These are phyloP conservation scores for Brachypodius melanocephalos DNA, from an alignment of 2,113 vertebrate genomes.

Conservation along the genomic window DNA sequence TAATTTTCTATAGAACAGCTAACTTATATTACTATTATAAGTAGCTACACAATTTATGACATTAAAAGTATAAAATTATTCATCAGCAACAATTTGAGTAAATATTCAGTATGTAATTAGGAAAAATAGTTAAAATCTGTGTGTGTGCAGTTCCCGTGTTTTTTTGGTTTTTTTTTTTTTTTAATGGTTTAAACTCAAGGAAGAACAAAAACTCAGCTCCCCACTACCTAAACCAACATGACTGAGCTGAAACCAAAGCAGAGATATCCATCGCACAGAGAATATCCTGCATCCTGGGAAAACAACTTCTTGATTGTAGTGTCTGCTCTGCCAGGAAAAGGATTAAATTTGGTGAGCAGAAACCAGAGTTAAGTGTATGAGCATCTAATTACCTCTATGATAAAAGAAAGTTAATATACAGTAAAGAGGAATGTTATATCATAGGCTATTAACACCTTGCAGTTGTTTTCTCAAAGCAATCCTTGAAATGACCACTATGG, in stretches of 20 bases:
- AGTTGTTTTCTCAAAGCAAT: neutral
- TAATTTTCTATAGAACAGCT: neutral
- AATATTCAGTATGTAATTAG: neutral
- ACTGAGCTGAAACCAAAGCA: neutral
- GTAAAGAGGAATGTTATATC: neutral
- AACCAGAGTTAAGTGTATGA: neutral
- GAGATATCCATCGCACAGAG: neutral
- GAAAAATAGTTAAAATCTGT: neutral
- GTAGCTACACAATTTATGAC: neutral
- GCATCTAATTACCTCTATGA: neutral
- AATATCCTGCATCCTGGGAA: neutral
- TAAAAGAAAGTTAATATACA: neutral
- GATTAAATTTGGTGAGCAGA: neutral
- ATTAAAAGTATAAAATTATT: neutral
- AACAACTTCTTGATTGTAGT: neutral
- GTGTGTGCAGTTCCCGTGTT: neutral
- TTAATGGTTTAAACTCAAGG: neutral
- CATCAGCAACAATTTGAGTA: neutral
- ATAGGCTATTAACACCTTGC: neutral
- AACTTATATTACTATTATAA: neutral
- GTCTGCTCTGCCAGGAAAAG: neutral
- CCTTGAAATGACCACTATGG: accelerated
- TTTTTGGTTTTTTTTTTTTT: neutral
- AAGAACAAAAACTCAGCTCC: neutral
- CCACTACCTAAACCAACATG: neutral